These are phyloP conservation scores for Morelia viridis DNA, from an alignment of 2,797 vertebrate species.

Conservation along the genomic window DNA sequence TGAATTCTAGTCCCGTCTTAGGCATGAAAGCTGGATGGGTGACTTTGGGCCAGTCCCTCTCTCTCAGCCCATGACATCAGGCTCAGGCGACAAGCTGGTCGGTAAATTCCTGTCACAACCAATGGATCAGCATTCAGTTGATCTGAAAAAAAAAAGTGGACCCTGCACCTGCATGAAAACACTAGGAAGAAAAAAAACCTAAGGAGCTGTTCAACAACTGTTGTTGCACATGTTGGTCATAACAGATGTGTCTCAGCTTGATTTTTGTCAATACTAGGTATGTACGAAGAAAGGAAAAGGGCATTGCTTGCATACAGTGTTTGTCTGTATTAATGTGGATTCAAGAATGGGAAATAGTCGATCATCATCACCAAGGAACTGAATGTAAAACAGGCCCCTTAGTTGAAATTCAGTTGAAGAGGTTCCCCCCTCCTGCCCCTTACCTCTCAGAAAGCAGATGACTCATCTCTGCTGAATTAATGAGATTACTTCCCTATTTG, in stretches of 20 bases:
- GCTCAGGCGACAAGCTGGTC: too few species aligned
- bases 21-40: too few species aligned
- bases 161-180: too few species aligned
- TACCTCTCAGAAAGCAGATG: neutral
- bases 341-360: constrained; percentile 9
- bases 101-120: too few species aligned
- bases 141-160: too few species aligned
- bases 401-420: neutral
- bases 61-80: too few species aligned
- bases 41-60: too few species aligned
- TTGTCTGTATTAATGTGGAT: neutral
- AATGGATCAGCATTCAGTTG: too few species aligned
- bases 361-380: fast-evolving
- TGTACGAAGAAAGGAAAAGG: neutral
- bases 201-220: neutral
- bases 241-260: neutral
- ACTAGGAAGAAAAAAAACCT: too few species aligned
- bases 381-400: fast-evolving
- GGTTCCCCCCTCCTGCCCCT: neutral
- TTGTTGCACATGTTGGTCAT: neutral
- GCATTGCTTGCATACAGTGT: constrained; percentile 14
- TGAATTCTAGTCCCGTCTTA: too few species aligned
- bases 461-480: constrained; percentile 30
- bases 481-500: neutral
- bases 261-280: neutral